Evolutionary conservation across 1,140 invertebrate species (phyloP).

Genomic region (Tetranychus cinnabarinus): DNA sequence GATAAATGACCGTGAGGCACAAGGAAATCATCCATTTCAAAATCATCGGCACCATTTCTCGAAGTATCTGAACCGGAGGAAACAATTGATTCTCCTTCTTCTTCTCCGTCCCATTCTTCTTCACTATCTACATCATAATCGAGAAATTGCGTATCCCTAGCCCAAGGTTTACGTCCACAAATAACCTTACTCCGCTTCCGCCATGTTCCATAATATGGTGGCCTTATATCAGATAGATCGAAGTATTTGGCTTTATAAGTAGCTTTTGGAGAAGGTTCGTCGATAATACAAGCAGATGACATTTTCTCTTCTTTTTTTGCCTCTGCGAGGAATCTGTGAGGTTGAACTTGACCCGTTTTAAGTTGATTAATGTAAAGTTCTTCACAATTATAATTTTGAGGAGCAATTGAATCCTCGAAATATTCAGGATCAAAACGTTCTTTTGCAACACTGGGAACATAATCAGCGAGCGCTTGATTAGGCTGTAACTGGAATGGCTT

Average conservation of each 20-base stretch:
- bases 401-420: not conserved
- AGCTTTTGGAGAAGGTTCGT: not conserved
- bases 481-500: not conserved
- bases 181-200: not conserved
- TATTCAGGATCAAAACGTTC: not conserved
- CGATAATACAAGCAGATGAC: not conserved
- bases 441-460: not conserved
- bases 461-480: not conserved
- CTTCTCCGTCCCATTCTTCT: slow-evolving; percentile 1
- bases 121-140: slow-evolving; percentile 2
- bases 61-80: not conserved
- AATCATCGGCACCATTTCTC: not conserved
- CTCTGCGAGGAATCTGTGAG: not conserved
- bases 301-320: not conserved
- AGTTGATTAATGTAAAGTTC: not conserved
- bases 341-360: not conserved
- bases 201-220: not conserved
- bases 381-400: not conserved
- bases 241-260: not conserved
- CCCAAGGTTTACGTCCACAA: not conserved
- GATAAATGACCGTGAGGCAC: not conserved
- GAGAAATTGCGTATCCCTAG: not conserved
- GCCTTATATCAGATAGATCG: not conserved
- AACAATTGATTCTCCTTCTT: not conserved
- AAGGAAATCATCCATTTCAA: slow-evolving; percentile 1